Percentiles rank a stretch among this genome's conserved stretches.
phyloP scores from a whole-genome alignment of 1,140 invertebrate species.

The Caenorhabditis brenneri region DNA sequence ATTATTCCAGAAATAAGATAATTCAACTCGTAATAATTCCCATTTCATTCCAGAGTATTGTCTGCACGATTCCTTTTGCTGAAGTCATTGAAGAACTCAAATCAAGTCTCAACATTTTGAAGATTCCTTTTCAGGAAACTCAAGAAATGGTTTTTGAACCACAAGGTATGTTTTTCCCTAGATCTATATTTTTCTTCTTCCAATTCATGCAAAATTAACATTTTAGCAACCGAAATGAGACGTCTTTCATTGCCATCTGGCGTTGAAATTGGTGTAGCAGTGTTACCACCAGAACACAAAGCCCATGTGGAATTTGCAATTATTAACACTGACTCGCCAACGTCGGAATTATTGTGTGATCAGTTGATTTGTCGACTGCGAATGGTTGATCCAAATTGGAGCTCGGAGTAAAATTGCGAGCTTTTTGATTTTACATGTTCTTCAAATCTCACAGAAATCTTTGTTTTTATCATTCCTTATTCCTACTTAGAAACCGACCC shows the following conservation, averaged over 20 bases:
- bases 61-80: constrained; percentile 28
- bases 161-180: no score
- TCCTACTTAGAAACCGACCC: not conserved
- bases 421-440: not conserved
- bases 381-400: constrained; percentile 25
- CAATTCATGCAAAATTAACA: not conserved
- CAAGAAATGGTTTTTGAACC: constrained; percentile 45
- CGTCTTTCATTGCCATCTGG: constrained; percentile 47
- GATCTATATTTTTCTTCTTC: not conserved
- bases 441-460: not conserved
- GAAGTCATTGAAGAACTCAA: constrained; percentile 42
- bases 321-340: constrained; percentile 34
- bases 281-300: constrained; percentile 44
- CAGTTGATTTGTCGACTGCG: constrained; percentile 37
- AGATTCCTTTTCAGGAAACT: constrained; percentile 37
- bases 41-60: constrained; percentile 43
- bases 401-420: not conserved
- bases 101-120: constrained; percentile 18
- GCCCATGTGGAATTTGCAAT: constrained; percentile 52
- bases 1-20: no score
- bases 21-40: no score
- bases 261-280: constrained; percentile 52
- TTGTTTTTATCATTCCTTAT: no score
- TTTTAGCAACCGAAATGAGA: constrained; percentile 44
- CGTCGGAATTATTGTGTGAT: constrained; percentile 34